These are phyloP conservation scores for Xiphophorus maculatus DNA, from an alignment of 2,113 vertebrate genomes.

Conservation along the genomic window DNA sequence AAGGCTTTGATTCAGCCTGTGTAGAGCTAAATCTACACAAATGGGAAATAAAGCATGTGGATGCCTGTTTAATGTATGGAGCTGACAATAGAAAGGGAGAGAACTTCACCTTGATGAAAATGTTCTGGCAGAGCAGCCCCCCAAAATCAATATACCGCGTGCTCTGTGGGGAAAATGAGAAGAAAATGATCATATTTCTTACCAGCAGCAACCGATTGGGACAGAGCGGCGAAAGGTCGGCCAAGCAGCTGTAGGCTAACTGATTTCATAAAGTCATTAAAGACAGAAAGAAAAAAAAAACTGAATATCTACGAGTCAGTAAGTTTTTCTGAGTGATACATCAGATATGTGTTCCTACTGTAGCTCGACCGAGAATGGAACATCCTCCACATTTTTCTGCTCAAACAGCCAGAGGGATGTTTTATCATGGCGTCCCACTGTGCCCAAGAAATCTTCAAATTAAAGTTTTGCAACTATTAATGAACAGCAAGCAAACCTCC, in stretches of 20 bases:
- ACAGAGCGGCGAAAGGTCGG: slow-evolving; percentile 61
- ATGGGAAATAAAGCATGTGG: slow-evolving; percentile 25
- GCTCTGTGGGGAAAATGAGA: slow-evolving; percentile 49
- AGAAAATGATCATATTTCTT: slow-evolving; percentile 52
- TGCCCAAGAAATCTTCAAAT: slow-evolving; percentile 33
- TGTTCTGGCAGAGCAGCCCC: slow-evolving; percentile 39
- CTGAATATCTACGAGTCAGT: slow-evolving; percentile 17
- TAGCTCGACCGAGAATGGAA: slow-evolving; percentile 29
- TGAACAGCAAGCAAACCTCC: slow-evolving; percentile 19
- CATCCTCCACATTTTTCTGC: slow-evolving; percentile 32
- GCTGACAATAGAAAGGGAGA: slow-evolving; percentile 24
- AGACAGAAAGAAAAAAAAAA: slow-evolving; percentile 19
- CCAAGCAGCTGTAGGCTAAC: slow-evolving; percentile 34
- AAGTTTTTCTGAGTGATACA: slow-evolving; percentile 39
- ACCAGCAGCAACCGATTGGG: slow-evolving; percentile 28
- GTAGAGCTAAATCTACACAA: not conserved
- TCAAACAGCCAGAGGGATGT: slow-evolving; percentile 51
- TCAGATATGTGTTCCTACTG: slow-evolving; percentile 40
- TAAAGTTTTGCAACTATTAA: slow-evolving; percentile 42
- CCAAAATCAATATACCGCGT: slow-evolving; percentile 60
- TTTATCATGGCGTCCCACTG: slow-evolving; percentile 25
- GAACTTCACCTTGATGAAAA: slow-evolving; percentile 52
- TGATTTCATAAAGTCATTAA: slow-evolving; percentile 27
- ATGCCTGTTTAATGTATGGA: slow-evolving; percentile 32
- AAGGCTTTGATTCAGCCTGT: slow-evolving; percentile 29